Evolutionary conservation across 2,888 invertebrate species (phyloP).

Genomic region (Epiblema foenella): DNA sequence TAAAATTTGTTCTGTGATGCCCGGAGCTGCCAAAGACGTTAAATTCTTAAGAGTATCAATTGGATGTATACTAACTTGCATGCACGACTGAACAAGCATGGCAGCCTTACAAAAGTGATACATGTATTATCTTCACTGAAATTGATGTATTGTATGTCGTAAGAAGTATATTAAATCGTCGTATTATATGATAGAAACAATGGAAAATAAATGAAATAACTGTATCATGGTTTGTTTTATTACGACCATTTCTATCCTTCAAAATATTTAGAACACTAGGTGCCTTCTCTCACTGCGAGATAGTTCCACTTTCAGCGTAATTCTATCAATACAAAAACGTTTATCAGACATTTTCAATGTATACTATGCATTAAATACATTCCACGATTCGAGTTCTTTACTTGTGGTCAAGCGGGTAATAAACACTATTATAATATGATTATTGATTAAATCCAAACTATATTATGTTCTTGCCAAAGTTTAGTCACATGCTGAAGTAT

Average conservation of each 20-base stretch:
- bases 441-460: too few relatives aligned
- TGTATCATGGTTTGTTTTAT: conserved; percentile 49
- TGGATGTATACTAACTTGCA: conserved; percentile 45
- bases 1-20: conserved; percentile 48
- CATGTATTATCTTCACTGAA: conserved; percentile 36
- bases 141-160: conserved; percentile 40
- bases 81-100: conserved; percentile 41
- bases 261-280: too few relatives aligned
- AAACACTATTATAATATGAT: too few relatives aligned
- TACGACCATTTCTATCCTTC: conserved; percentile 11
- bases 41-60: conserved; percentile 36
- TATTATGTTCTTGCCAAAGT: not conserved
- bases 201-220: conserved; percentile 61
- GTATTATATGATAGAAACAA: conserved; percentile 57
- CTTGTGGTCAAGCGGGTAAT: too few relatives aligned
- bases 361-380: too few relatives aligned
- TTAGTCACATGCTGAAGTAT: not conserved
- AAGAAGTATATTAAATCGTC: conserved; percentile 49
- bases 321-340: too few relatives aligned
- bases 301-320: too few relatives aligned
- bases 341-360: too few relatives aligned
- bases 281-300: too few relatives aligned
- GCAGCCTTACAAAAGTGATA: conserved; percentile 44
- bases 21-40: conserved; percentile 58
- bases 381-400: too few relatives aligned